These are phyloP conservation scores for Callinectes sapidus DNA, from an alignment of 2,888 invertebrate genomes.

Conservation along the genomic window DNA sequence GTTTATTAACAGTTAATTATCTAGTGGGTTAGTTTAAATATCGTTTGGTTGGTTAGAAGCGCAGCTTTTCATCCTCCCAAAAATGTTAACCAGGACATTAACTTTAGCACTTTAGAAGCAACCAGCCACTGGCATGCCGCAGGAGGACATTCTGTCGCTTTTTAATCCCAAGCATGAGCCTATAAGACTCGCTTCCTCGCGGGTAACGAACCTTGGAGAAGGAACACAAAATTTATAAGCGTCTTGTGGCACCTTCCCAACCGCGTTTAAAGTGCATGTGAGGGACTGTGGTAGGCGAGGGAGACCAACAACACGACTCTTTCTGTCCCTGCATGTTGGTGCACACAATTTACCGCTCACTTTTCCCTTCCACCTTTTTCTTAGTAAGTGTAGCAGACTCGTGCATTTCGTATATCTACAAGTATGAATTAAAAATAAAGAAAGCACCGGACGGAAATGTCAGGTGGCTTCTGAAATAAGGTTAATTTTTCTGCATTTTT, in stretches of 20 bases:
- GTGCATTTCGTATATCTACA: neutral
- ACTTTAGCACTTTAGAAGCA: neutral
- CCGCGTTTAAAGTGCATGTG: neutral
- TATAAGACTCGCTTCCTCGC: neutral
- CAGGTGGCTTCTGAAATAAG: conserved; percentile 12
- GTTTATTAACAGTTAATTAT: no score
- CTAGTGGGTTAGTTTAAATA: no score
- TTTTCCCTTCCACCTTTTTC: neutral
- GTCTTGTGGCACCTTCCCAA: neutral
- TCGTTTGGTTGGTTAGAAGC: no score
- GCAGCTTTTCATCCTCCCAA: neutral
- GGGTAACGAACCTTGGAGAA: neutral
- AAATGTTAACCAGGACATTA: neutral
- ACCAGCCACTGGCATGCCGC: neutral
- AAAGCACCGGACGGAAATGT: neutral
- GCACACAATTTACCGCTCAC: neutral
- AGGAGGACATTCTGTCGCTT: neutral
- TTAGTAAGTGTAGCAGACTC: neutral
- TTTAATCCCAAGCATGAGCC: neutral
- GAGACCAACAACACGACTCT: neutral
- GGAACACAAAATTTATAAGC: neutral
- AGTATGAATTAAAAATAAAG: neutral
- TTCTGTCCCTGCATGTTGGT: conserved; percentile 12
- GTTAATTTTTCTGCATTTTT: neutral
- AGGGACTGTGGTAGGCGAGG: neutral